Percentiles rank a stretch among this genome's conserved stretches.
Conservation (phyloP, 2,113 vertebrate genomes). For the Rhinolophus sinicus region DNA sequence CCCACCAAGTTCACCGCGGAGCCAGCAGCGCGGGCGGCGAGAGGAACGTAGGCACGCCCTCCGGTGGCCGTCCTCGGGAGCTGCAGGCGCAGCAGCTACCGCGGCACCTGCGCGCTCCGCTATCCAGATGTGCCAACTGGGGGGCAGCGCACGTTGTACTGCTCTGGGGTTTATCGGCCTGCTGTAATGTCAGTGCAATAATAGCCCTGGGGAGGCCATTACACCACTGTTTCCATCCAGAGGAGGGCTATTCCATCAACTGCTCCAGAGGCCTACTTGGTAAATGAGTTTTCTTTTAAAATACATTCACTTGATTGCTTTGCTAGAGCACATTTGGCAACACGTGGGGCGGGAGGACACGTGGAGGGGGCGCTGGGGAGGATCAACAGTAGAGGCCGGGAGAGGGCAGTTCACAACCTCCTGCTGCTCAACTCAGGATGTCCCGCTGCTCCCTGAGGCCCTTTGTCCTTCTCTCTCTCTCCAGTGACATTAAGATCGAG, state of each 20-base stretch:
- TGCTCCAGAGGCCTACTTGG: slow-evolving; percentile 57
- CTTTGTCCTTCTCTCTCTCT: neutral
- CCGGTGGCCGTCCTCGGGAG: neutral
- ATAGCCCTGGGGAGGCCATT: slow-evolving; percentile 44
- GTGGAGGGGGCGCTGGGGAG: neutral
- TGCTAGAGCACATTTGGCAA: neutral
- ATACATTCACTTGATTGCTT: slow-evolving; percentile 9
- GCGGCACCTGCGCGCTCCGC: neutral
- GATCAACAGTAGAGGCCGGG: neutral
- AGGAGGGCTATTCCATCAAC: slow-evolving; percentile 45
- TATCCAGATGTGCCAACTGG: neutral
- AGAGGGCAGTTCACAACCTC: neutral
- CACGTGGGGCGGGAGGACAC: no score
- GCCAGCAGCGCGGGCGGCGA: fast-evolving
- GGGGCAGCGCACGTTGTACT: neutral
- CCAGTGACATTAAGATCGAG: no score
- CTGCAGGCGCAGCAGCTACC: neutral
- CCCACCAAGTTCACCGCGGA: fast-evolving
- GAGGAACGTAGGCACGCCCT: neutral
- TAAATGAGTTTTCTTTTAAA: slow-evolving; percentile 70
- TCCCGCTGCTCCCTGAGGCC: neutral
- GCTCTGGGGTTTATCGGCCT: slow-evolving; percentile 56
- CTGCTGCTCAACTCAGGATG: no score
- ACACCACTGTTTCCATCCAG: slow-evolving; percentile 40
- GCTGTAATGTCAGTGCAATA: neutral